Evolutionary conservation across 1,140 invertebrate species (phyloP), one percentile per base, ranked within the genome.

Genomic region (Danaus melanippus): DNA sequence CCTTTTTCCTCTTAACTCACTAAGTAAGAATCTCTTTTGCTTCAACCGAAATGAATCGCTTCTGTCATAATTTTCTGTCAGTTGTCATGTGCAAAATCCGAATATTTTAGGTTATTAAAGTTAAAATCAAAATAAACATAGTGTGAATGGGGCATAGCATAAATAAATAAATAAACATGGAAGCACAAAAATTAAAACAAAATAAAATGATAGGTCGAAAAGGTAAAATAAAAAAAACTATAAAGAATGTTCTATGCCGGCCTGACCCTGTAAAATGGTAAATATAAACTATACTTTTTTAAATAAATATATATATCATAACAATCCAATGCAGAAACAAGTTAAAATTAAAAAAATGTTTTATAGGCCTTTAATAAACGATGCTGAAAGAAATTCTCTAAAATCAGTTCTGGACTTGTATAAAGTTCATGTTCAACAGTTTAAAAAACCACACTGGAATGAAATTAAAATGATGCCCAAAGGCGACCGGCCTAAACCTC

Each of bases 201-300:
- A 76, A 75, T 54, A 78, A 83, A 59, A 59, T 44, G 47, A 49
- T 60, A 53, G 62, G 78, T 5, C 75, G 61, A 11, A 80, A 85
- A 63, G 68, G 71, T 15, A 76, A 83, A 64, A 49, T 85, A 10
- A 83, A 84, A 57, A 85, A 82, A 69, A 79, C 69, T 32, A 72
- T 83, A 15, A 85, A 79, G 70, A 82, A 83, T 67, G 66, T 84
- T 15, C 54, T 85, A 15, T 83, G 74, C 58, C 63, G 79, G 6
- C 80, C 82, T 0, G 82, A 85, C 60, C 64, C 69, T 21, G 47
- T 76, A 42, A 68, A 62, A 60, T 85, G 82, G 79, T 81, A 60
- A 62, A 58, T 69, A 17, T 47, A 48, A 43, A 51, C 7, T 46
- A 46, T 9, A n/a, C 43, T 46, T 9, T 45, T 9, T 45, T 42